Base-by-base conservation (phyloP, 2,113 vertebrate species). In the Scalopus aquaticus region DNA sequence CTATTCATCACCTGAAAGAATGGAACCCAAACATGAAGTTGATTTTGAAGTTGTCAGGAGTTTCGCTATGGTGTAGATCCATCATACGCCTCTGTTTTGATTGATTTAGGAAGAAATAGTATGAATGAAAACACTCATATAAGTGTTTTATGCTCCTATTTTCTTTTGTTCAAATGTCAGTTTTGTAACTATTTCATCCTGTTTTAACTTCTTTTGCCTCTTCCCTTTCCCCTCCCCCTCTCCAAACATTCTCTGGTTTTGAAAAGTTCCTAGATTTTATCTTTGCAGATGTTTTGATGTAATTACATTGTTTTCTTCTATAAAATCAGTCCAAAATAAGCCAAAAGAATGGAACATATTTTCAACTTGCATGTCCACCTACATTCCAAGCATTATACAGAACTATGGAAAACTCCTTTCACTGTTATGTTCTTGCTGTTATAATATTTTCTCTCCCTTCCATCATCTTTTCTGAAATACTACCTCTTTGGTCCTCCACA, bases 31-130 rank as follows among this genome's bases (percentile, higher is more conserved):
- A 98, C 98, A 95, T 98, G 98, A 98, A 98, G 97, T 98, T 98
- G 98, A 98, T 98, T 98, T 98, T 98, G 98, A 98, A 98, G 97
- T 98, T 97, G 97, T 73, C 24, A 69, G 8, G 97, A 92, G 94
- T 98, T 98, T 97, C 97, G 96, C 96, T 92, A 11, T 20, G 0
- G 93, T 97, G 83, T 98, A 97, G 98, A 98, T 97, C 96, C 92
- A 90, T 95, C 85, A 91, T 96, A 97, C 69, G 84, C 78, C n/a
- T 77, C 82, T 74, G 62, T 95, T 96, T 97, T 93, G n/a, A 84
- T 81, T 72, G 90, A 92, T 83, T 79, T 8, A 95, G 94, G 49
- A 96, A 97, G 80, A 96, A 95, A 95, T 80, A 10, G 39, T 60
- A 67, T 56, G 20, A 95, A 93, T 58, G 81, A 92, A 96, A 96